Percentiles rank a stretch among this genome's conserved stretches.
Conservation (phyloP, 2,797 vertebrate species). For the Cephalopachus bancanus region DNA sequence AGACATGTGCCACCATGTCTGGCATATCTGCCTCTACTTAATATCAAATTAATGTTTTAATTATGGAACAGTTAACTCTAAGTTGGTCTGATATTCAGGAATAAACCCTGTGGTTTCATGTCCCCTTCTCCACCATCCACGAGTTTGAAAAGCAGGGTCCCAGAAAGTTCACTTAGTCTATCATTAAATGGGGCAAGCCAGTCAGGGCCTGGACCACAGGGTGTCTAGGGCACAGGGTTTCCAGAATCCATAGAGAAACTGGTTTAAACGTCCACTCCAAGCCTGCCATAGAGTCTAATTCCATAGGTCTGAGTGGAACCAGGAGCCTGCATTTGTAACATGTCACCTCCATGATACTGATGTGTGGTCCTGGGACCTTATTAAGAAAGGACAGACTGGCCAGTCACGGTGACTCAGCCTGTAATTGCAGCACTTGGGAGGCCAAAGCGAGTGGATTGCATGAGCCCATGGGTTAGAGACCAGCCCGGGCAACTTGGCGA, state of each 20-base stretch:
- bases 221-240: background rate
- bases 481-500: no score
- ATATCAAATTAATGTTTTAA: constrained; percentile 22
- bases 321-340: background rate
- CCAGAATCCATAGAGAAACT: background rate
- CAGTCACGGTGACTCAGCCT: no score
- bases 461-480: no score
- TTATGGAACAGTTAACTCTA: background rate
- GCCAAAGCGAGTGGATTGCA: no score
- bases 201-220: background rate
- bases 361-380: background rate
- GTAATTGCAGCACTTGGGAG: no score
- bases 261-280: background rate
- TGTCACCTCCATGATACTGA: background rate
- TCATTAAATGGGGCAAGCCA: background rate
- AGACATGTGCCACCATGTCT: background rate
- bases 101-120: background rate
- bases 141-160: background rate
- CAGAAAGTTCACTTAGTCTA: background rate
- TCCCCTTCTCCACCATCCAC: no score
- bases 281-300: background rate
- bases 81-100: background rate
- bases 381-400: background rate
- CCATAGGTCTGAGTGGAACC: background rate
- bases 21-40: background rate